Conservation (phyloP, 1,140 invertebrate genomes). For the Maniola jurtina region DNA sequence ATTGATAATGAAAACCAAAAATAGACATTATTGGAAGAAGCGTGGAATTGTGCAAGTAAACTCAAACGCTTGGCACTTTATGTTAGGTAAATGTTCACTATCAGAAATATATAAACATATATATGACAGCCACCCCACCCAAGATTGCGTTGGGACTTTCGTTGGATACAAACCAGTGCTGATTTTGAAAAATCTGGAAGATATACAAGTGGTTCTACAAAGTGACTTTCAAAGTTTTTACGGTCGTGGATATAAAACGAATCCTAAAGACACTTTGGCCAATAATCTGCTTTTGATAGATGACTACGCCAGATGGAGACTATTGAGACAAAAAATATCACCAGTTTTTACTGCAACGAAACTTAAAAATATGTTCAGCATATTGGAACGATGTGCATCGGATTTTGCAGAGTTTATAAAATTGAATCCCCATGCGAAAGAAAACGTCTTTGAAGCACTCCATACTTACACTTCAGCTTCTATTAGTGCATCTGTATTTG, state of each 20-base stretch:
- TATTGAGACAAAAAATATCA: conserved; percentile 54
- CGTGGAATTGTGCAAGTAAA: conserved; percentile 17
- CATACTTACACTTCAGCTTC: conserved; percentile 42
- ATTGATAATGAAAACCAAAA: background rate
- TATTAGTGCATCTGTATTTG: conserved; percentile 44
- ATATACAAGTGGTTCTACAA: conserved; percentile 76
- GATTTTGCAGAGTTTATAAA: conserved; percentile 43
- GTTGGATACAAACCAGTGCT: conserved; percentile 36
- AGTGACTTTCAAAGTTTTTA: conserved; percentile 75
- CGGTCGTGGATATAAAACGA: conserved; percentile 46
- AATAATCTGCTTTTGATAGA: conserved; percentile 63
- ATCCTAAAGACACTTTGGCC: conserved; percentile 56
- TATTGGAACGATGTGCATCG: conserved; percentile 44
- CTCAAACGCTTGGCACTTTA: conserved; percentile 11
- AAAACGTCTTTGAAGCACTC: conserved; percentile 33
- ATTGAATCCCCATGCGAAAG: conserved; percentile 27
- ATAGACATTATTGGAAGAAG: conserved; percentile 17
- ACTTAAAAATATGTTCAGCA: conserved; percentile 73
- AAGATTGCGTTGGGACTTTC: conserved; percentile 19
- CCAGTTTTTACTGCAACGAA: conserved; percentile 63
- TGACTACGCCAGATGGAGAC: conserved; percentile 63
- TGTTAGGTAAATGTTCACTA: conserved; percentile 16
- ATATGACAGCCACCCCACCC: conserved; percentile 6
- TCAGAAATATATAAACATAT: conserved; percentile 20
- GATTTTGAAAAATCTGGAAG: conserved; percentile 63